These are phyloP conservation scores for Hirudo medicinalis DNA, from an alignment of 1,140 invertebrate genomes.

Conservation along the genomic window DNA sequence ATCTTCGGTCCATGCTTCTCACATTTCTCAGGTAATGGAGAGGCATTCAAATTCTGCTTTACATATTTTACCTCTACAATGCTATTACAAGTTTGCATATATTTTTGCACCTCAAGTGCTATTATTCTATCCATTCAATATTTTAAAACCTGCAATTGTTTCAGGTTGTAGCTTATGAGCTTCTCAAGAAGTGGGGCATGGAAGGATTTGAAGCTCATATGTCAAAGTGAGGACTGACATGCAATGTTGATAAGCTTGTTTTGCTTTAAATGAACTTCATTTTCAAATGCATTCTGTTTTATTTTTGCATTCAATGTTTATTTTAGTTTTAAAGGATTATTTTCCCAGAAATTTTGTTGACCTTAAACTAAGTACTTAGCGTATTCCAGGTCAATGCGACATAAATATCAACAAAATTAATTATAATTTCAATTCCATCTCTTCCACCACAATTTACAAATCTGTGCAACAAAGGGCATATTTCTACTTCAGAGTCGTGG, in stretches of 20 bases:
- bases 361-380: too few relatives aligned
- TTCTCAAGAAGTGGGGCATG: constrained; percentile 51
- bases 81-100: background rate
- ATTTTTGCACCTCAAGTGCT: background rate
- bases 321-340: too few relatives aligned
- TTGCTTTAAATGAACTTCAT: constrained; percentile 15
- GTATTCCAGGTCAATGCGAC: too few relatives aligned
- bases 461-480: background rate
- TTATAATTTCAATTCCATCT: too few relatives aligned
- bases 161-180: constrained; percentile 51
- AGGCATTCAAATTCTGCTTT: too few relatives aligned
- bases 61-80: too few relatives aligned
- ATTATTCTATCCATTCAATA: background rate
- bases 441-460: too few relatives aligned
- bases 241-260: background rate
- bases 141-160: constrained; percentile 20
- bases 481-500: constrained; percentile 40
- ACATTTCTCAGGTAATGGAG: constrained; percentile 53
- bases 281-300: too few relatives aligned
- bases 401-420: too few relatives aligned
- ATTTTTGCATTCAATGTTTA: too few relatives aligned
- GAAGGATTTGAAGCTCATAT: constrained; percentile 52
- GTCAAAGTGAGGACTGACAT: constrained; percentile 26
- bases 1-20: constrained; percentile 57
- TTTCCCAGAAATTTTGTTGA: too few relatives aligned